These are phyloP conservation scores for Nasonia longicornis DNA, from an alignment of 1,140 invertebrate species.

Conservation along the genomic window DNA sequence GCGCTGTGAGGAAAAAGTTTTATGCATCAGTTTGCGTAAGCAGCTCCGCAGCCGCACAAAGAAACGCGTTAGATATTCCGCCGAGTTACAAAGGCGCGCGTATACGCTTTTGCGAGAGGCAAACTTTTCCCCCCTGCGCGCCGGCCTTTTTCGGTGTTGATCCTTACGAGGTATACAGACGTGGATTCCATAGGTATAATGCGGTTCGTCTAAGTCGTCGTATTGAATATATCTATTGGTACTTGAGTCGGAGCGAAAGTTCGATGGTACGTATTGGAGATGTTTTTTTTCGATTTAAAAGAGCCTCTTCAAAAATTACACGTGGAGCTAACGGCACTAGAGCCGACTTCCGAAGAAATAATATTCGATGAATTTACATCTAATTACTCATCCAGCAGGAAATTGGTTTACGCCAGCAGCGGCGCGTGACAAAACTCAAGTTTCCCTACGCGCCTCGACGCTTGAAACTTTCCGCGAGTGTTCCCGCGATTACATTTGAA, in stretches of 20 bases:
- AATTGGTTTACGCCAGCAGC: background rate
- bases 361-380: background rate
- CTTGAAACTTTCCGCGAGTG: background rate
- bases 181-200: background rate
- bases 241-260: no score
- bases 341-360: background rate
- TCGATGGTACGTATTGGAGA: no score
- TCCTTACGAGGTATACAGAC: background rate
- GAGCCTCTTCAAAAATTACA: no score
- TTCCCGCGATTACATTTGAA: background rate
- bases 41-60: background rate
- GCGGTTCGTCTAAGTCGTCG: background rate
- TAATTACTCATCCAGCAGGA: background rate
- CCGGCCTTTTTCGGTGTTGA: background rate
- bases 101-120: background rate
- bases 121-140: conserved; percentile 2
- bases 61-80: conserved; percentile 10
- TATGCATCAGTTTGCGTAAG: background rate
- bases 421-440: background rate
- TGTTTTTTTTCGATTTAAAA: no score
- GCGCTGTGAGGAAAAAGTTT: background rate
- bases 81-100: background rate
- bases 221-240: no score
- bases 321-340: no score
- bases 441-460: background rate